Evolutionary conservation across 1,140 invertebrate genomes (phyloP).

Genomic region (Cherax quadricarinatus): DNA sequence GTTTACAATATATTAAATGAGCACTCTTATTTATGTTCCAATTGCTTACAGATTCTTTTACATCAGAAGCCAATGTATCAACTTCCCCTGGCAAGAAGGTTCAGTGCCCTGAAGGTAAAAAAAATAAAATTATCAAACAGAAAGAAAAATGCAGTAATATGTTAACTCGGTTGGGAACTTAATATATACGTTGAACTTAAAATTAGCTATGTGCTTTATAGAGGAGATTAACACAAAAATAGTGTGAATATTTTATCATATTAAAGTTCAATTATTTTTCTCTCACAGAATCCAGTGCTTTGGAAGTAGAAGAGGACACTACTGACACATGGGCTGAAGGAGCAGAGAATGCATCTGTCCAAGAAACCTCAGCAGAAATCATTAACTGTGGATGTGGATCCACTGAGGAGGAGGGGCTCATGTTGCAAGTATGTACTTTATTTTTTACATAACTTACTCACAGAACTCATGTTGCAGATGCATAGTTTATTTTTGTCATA

Average conservation of each 20-base stretch:
- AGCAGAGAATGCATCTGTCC: constrained; percentile 75
- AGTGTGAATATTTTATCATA: background rate
- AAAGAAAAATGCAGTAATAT: background rate
- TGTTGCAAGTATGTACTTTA: constrained; percentile 77
- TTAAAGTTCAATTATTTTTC: background rate
- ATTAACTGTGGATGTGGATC: constrained; percentile 91
- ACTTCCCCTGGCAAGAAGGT: constrained; percentile 31
- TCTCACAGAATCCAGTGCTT: background rate
- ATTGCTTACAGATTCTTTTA: constrained; percentile 23
- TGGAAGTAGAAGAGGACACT: constrained; percentile 44
- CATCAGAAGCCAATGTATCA: constrained; percentile 18
- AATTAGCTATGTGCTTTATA: background rate
- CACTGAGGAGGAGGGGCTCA: constrained; percentile 93
- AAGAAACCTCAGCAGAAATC: constrained; percentile 81
- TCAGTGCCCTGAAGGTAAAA: constrained; percentile 34
- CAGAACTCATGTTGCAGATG: too few species aligned
- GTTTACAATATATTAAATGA: background rate
- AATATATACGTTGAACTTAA: background rate
- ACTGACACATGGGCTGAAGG: constrained; percentile 54
- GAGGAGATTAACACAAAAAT: background rate
- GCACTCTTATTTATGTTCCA: background rate
- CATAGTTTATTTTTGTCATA: too few species aligned
- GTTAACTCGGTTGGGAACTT: background rate
- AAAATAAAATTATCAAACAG: background rate
- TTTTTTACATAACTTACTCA: background rate